Percentiles rank a stretch among this genome's conserved stretches.
Evolutionary conservation across 2,888 invertebrate genomes (phyloP).

Genomic region (Acleris literana): DNA sequence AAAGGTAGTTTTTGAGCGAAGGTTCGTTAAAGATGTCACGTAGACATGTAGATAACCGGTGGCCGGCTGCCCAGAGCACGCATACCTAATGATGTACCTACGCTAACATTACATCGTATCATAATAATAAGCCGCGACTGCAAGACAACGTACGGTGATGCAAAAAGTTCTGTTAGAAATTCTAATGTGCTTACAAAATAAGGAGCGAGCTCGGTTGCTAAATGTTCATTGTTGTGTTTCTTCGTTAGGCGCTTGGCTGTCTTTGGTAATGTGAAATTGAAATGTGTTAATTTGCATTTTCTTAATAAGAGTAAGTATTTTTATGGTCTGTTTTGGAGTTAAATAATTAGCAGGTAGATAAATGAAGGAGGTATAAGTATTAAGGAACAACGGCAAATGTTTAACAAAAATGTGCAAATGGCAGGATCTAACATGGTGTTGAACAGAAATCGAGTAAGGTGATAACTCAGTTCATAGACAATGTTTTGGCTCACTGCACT

Average conservation of each 20-base stretch:
- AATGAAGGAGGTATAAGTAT: too few species aligned
- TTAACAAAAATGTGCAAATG: too few species aligned
- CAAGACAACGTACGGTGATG: conserved; percentile 58
- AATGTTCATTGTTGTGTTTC: conserved; percentile 6
- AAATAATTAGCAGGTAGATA: too few species aligned
- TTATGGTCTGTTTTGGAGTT: too few species aligned
- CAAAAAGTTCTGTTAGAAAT: conserved; percentile 37
- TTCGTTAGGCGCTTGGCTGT: conserved; percentile 12
- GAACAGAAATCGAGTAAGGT: too few species aligned
- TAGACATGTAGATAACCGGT: conserved; percentile 52
- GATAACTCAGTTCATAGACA: too few species aligned
- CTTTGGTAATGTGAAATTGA: conserved; percentile 4
- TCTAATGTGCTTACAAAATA: conserved; percentile 22
- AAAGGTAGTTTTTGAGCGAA: conserved; percentile 49
- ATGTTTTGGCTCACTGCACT: too few species aligned
- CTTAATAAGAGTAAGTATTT: too few species aligned
- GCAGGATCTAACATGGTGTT: too few species aligned
- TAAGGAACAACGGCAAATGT: too few species aligned
- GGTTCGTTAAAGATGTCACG: conserved; percentile 48
- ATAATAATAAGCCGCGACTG: conserved; percentile 68
- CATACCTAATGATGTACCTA: conserved; percentile 70
- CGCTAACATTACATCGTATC: conserved; percentile 69
- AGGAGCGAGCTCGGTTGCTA: conserved; percentile 6
- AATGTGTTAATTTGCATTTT: not conserved
- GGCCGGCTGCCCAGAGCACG: conserved; percentile 63